Conservation (phyloP, 2,113 vertebrate species). For the Clarias batrachus region DNA sequence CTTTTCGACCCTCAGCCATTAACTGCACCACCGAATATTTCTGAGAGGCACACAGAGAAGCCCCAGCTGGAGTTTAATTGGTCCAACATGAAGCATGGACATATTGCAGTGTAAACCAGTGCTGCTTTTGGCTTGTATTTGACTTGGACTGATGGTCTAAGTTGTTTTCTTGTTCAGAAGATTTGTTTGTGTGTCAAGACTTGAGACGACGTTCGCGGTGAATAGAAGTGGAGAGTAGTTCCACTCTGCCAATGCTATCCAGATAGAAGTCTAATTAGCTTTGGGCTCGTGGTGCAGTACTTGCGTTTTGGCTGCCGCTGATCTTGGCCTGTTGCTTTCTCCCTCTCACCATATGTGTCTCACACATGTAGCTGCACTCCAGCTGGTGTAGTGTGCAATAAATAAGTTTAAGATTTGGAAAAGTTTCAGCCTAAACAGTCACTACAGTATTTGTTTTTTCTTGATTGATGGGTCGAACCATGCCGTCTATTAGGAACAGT, state of each 20-base stretch:
- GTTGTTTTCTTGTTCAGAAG: conserved; percentile 36
- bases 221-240: conserved; percentile 22
- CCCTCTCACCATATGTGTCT: conserved; percentile 44
- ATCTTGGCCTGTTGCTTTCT: conserved; percentile 39
- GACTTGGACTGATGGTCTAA: conserved; percentile 2
- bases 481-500: not conserved
- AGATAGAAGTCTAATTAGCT: conserved; percentile 43
- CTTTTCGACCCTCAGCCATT: conserved; percentile 20
- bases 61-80: conserved; percentile 30
- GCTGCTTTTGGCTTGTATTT: conserved; percentile 14
- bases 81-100: not conserved
- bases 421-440: not conserved
- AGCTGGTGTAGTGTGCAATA: conserved; percentile 32
- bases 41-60: not conserved
- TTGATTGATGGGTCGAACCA: not conserved
- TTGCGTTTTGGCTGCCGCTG: conserved; percentile 37
- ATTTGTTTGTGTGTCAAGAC: conserved; percentile 23
- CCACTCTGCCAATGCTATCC: conserved; percentile 7
- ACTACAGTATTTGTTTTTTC: not conserved
- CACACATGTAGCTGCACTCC: conserved; percentile 31
- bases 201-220: not conserved
- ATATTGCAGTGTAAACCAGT: not conserved
- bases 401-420: conserved; percentile 36
- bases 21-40: not conserved
- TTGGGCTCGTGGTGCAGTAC: conserved; percentile 29